phyloP scores from a whole-genome alignment of 1,140 invertebrate genomes.

The Drosophila rufa region DNA sequence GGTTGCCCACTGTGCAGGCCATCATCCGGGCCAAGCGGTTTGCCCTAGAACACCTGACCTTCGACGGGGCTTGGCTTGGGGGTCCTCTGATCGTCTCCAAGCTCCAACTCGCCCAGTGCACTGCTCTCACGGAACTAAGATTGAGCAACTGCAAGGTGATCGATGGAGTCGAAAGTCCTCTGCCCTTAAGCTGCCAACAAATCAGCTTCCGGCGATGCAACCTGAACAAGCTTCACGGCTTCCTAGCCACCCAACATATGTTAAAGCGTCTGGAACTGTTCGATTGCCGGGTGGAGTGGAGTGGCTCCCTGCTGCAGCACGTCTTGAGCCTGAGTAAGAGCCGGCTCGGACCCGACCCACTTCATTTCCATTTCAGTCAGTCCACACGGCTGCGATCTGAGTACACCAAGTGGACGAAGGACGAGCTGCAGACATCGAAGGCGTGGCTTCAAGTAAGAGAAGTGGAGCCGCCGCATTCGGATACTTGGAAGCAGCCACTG shows the following conservation, averaged over 20 bases:
- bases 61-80: conserved; percentile 51
- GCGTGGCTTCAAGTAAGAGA: conserved; percentile 42
- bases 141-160: conserved; percentile 50
- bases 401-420: conserved; percentile 17
- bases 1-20: conserved; percentile 33
- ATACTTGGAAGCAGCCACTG: conserved; percentile 18
- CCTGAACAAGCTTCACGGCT: background rate
- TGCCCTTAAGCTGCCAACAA: conserved; percentile 42
- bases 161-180: background rate
- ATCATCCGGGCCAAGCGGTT: conserved; percentile 43
- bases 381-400: conserved; percentile 34
- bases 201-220: conserved; percentile 33
- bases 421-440: background rate
- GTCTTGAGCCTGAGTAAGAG: conserved; percentile 2
- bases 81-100: conserved; percentile 23
- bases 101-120: conserved; percentile 43
- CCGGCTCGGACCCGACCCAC: background rate
- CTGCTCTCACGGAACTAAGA: conserved; percentile 38
- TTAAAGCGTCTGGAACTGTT: conserved; percentile 36
- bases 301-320: conserved; percentile 1
- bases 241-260: conserved; percentile 1
- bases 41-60: conserved; percentile 22
- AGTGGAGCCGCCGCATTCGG: background rate
- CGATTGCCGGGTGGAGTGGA: conserved; percentile 10
- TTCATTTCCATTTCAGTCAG: conserved; percentile 25